Evolutionary conservation across 2,113 vertebrate species (phyloP).

Genomic region (Eidolon helvum): DNA sequence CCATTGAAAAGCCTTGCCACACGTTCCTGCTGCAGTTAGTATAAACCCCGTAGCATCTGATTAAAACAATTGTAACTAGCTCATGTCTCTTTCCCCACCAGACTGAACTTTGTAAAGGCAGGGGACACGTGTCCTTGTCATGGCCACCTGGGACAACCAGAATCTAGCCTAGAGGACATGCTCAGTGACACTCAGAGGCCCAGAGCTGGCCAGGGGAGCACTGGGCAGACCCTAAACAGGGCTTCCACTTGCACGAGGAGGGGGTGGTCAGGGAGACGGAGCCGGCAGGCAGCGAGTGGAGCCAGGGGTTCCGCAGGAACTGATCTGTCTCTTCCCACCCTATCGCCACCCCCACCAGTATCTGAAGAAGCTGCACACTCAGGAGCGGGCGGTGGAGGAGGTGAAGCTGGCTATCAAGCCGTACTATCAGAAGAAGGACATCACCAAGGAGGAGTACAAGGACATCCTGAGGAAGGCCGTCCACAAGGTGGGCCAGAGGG

Average conservation of each 20-base stretch:
- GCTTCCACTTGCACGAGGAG: neutral
- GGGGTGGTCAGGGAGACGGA: neutral
- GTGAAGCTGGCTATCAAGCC: constrained; percentile 96
- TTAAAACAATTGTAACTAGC: neutral
- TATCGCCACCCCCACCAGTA: constrained; percentile 80
- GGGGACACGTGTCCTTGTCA: neutral
- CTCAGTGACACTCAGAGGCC: neutral
- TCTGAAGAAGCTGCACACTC: constrained; percentile 95
- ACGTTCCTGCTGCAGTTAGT: accelerated
- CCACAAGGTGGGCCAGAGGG: constrained; percentile 87
- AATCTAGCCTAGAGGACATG: neutral
- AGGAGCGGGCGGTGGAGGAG: constrained; percentile 96
- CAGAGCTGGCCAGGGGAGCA: neutral
- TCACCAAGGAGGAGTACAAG: constrained; percentile 96
- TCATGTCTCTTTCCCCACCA: neutral
- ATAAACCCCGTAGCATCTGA: neutral
- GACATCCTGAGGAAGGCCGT: constrained; percentile 96
- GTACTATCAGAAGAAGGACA: constrained; percentile 96
- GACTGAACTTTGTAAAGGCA: neutral
- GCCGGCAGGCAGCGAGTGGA: accelerated
- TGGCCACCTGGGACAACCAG: neutral
- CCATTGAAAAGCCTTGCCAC: neutral
- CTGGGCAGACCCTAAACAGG: neutral
- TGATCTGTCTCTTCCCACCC: neutral
- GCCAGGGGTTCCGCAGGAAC: accelerated